These are phyloP conservation scores for Columbina picui DNA, from an alignment of 2,113 vertebrate genomes.

Conservation along the genomic window DNA sequence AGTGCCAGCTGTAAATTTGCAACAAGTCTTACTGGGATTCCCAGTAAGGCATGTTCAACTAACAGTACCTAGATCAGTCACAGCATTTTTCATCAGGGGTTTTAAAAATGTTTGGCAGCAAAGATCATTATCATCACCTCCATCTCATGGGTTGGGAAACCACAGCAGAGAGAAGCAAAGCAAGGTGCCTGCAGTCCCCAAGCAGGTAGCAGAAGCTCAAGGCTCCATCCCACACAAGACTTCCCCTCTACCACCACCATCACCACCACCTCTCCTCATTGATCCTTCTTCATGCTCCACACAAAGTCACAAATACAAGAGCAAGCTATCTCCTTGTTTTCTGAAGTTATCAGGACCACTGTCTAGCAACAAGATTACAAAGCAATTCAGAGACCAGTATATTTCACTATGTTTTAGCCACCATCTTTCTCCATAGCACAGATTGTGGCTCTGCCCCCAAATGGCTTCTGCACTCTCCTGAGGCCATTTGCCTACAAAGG, in stretches of 20 bases:
- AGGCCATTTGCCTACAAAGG: not conserved
- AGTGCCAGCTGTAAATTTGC: not conserved
- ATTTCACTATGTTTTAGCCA: not conserved
- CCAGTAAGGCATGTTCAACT: not conserved
- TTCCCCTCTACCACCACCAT: not conserved
- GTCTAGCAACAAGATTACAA: not conserved
- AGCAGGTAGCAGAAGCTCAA: not conserved
- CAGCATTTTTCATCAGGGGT: not conserved
- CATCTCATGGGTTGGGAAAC: not conserved
- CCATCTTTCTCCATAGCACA: not conserved
- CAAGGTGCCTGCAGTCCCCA: not conserved
- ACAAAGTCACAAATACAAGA: not conserved
- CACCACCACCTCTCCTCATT: not conserved
- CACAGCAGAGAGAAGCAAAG: not conserved
- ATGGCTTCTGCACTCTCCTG: not conserved
- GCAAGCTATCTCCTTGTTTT: not conserved
- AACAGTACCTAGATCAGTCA: not conserved
- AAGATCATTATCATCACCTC: not conserved
- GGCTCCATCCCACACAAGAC: not conserved
- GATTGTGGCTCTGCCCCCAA: not conserved
- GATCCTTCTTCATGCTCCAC: not conserved
- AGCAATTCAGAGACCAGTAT: not conserved
- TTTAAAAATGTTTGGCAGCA: not conserved
- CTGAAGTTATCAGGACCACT: not conserved
- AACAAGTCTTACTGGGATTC: not conserved